These are phyloP conservation scores for Xyrauchen texanus DNA, from an alignment of 2,113 vertebrate genomes.

Conservation along the genomic window DNA sequence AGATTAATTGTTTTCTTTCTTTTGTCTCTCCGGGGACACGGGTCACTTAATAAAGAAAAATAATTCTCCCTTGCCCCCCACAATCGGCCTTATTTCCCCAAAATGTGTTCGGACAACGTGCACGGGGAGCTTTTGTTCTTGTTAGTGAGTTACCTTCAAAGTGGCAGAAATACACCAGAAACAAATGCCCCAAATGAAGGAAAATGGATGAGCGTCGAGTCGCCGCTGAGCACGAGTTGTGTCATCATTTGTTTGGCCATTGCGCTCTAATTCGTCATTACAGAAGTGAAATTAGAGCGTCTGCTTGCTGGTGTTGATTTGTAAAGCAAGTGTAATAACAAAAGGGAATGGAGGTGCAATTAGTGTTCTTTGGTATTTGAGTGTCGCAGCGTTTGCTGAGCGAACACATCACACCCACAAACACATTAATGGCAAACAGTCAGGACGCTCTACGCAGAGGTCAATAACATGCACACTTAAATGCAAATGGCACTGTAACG, in stretches of 20 bases:
- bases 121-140: slow-evolving; percentile 64
- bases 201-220: slow-evolving; percentile 74
- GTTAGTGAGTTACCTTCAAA: slow-evolving; percentile 68
- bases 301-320: slow-evolving; percentile 93
- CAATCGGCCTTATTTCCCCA: slow-evolving; percentile 84
- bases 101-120: slow-evolving; percentile 65
- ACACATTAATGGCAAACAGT: slow-evolving; percentile 82
- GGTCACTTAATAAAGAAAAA: slow-evolving; percentile 99
- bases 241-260: slow-evolving; percentile 87
- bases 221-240: slow-evolving; percentile 79
- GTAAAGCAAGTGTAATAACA: slow-evolving; percentile 65
- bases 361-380: slow-evolving; percentile 76
- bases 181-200: slow-evolving; percentile 70
- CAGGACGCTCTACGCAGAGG: slow-evolving; percentile 77
- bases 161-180: slow-evolving; percentile 65
- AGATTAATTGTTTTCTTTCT: slow-evolving; percentile 99
- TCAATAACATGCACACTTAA: slow-evolving; percentile 69
- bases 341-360: slow-evolving; percentile 51
- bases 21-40: slow-evolving; percentile 86
- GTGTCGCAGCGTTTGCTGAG: slow-evolving; percentile 82
- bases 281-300: slow-evolving; percentile 80
- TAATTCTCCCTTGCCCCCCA: slow-evolving; percentile 88
- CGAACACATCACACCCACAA: slow-evolving; percentile 82
- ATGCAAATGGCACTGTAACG: slow-evolving; percentile 69
- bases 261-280: slow-evolving; percentile 89